Conservation (phyloP, 1,140 invertebrate species). For the Drosophila sproati region DNA sequence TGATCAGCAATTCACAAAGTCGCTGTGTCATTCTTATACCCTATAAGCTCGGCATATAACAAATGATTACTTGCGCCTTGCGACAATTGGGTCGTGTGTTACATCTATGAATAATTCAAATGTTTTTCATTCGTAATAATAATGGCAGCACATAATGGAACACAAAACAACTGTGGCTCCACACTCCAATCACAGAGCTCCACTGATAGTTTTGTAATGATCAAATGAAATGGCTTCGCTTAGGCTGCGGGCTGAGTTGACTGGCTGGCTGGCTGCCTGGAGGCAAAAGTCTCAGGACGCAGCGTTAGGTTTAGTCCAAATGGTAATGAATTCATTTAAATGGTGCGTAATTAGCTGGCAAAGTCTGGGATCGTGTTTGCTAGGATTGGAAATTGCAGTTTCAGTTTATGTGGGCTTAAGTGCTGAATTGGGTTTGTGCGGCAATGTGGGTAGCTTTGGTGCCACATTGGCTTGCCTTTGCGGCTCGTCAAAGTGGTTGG, state of each 20-base stretch:
- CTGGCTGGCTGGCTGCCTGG: conserved; percentile 18
- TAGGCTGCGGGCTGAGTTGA: conserved; percentile 30
- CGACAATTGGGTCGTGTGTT: conserved; percentile 40
- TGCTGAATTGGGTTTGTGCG: conserved; percentile 10
- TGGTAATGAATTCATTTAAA: conserved; percentile 80
- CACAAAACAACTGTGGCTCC: conserved; percentile 20
- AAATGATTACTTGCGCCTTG: conserved; percentile 43
- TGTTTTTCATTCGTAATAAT: conserved; percentile 60
- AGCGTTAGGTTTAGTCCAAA: conserved; percentile 51
- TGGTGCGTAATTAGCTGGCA: conserved; percentile 73
- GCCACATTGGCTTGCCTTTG: conserved; percentile 28
- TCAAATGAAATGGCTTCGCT: conserved; percentile 76
- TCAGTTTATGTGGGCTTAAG: conserved; percentile 20
- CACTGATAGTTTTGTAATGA: conserved; percentile 80
- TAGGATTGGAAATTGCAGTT: conserved; percentile 20
- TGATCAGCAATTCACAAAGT: no score
- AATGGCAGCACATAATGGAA: conserved; percentile 54
- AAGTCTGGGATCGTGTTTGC: conserved; percentile 3
- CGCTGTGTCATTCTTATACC: conserved; percentile 4
- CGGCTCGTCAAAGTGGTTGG: conserved; percentile 22
- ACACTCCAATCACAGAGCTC: background rate
- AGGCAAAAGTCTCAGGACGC: conserved; percentile 58
- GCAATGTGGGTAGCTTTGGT: conserved; percentile 7
- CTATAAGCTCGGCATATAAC: background rate
- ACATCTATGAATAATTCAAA: conserved; percentile 76